Percentiles rank a stretch among this genome's conserved stretches.
These are phyloP conservation scores for Pygmarrhopalites habei DNA, from an alignment of 1,140 invertebrate genomes.

Conservation along the genomic window DNA sequence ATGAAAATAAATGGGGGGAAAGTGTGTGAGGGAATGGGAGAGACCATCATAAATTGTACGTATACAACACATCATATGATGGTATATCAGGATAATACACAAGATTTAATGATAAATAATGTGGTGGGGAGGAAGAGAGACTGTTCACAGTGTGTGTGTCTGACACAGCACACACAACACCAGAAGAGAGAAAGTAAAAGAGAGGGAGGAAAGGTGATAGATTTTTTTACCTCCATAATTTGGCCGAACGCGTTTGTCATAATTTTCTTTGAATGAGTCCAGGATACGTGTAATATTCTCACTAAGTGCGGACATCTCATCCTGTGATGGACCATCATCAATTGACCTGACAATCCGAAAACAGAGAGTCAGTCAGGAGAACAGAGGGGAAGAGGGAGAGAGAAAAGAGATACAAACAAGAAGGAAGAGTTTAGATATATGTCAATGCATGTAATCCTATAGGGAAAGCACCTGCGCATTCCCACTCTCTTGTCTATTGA, in stretches of 20 bases:
- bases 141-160: too few species aligned
- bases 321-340: background rate
- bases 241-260: constrained; percentile 94
- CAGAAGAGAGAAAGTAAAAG: too few species aligned
- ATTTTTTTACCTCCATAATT: constrained; percentile 84
- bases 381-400: background rate
- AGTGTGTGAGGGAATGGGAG: too few species aligned
- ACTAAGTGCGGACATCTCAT: constrained; percentile 23
- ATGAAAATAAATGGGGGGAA: too few species aligned
- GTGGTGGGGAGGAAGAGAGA: too few species aligned
- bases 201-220: too few species aligned
- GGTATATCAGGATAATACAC: too few species aligned
- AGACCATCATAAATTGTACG: too few species aligned
- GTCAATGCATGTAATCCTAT: too few species aligned
- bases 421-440: background rate
- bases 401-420: background rate
- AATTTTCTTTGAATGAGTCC: constrained; percentile 86
- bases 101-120: too few species aligned
- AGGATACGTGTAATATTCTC: constrained; percentile 82
- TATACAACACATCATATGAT: too few species aligned
- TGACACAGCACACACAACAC: too few species aligned
- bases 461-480: background rate
- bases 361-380: constrained; percentile 1
- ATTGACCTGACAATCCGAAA: constrained; percentile 16
- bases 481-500: background rate